Evolutionary conservation across 92 coral and sea anemone species (phyloP).

Genomic region (Phymanthus crucifer): DNA sequence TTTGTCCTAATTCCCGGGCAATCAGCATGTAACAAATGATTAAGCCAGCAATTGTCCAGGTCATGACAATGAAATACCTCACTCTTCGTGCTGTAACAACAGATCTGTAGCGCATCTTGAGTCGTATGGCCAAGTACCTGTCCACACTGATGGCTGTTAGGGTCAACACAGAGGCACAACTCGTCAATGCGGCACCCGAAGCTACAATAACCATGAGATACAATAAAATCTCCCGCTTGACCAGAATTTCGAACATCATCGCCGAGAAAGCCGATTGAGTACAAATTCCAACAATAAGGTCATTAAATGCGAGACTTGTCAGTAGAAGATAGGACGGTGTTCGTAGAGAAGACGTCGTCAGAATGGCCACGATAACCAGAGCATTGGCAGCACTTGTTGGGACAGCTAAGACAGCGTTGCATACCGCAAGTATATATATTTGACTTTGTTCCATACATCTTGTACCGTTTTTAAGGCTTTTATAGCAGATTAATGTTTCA

Average conservation of each 20-base stretch:
- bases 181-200: not conserved
- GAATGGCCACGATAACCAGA: too few relatives aligned
- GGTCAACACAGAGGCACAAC: not conserved
- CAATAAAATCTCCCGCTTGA: not conserved
- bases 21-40: not conserved
- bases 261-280: not conserved
- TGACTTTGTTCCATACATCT: too few relatives aligned
- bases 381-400: too few relatives aligned
- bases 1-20: not conserved
- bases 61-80: not conserved
- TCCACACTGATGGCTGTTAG: conserved; percentile 10
- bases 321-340: too few relatives aligned
- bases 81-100: not conserved
- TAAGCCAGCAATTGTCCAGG: not conserved
- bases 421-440: too few relatives aligned
- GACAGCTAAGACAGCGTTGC: too few relatives aligned
- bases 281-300: not conserved
- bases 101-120: conserved; percentile 24
- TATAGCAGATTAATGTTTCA: too few relatives aligned
- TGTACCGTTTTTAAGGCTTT: too few relatives aligned
- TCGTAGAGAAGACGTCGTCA: too few relatives aligned
- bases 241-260: not conserved
- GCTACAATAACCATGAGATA: not conserved
- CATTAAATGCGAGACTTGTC: conserved; percentile 3
- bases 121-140: conserved; percentile 33